Percentiles rank a stretch among this genome's conserved stretches.
Evolutionary conservation across 2,888 invertebrate species (phyloP).

Genomic region (Eudasyphora cyanicolor): DNA sequence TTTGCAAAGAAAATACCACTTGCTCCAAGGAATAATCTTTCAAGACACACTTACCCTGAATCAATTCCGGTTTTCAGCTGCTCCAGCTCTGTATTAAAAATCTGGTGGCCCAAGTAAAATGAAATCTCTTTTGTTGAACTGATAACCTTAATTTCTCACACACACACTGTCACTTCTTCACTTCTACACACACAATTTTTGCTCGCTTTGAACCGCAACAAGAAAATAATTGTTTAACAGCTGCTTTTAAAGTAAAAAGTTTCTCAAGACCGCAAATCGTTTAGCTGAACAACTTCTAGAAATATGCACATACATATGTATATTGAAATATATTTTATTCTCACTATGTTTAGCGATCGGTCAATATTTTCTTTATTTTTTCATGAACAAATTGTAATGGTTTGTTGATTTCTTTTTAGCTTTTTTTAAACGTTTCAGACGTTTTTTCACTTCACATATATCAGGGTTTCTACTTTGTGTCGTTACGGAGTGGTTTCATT

Average conservation of each 20-base stretch:
- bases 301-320: not conserved
- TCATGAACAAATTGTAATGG: not conserved
- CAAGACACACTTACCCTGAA: constrained; percentile 17
- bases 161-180: constrained; percentile 1
- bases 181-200: constrained; percentile 4
- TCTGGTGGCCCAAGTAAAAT: not conserved
- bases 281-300: not conserved
- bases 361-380: not conserved
- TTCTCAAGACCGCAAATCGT: not conserved
- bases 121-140: constrained; percentile 18
- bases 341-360: not conserved
- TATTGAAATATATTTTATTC: no score
- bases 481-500: constrained; percentile 53
- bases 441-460: not conserved
- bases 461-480: constrained; percentile 25
- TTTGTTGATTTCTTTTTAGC: not conserved
- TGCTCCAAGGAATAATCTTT: not conserved
- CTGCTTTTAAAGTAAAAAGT: constrained; percentile 21
- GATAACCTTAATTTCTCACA: constrained; percentile 36
- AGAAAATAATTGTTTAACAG: constrained; percentile 15
- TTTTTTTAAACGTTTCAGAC: constrained; percentile 11
- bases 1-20: not conserved
- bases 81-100: not conserved
- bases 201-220: not conserved
- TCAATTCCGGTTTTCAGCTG: constrained; percentile 14